phyloP scores from a whole-genome alignment of 2,113 vertebrate genomes.

The Phylloscopus trochilus region DNA sequence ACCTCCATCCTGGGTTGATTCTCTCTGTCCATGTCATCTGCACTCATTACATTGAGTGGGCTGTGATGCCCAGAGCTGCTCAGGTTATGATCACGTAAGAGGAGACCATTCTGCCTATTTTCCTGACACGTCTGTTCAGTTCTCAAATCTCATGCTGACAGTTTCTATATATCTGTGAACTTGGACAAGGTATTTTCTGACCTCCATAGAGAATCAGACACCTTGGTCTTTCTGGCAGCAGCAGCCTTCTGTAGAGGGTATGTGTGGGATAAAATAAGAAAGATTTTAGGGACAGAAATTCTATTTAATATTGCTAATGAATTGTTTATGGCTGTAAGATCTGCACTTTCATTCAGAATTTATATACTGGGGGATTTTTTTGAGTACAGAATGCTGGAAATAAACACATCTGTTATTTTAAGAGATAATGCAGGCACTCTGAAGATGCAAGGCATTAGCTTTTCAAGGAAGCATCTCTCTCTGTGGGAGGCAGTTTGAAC shows the following conservation, averaged over 20 bases:
- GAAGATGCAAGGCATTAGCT: not conserved
- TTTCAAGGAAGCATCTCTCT: not conserved
- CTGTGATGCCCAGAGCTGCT: not conserved
- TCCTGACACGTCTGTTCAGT: not conserved
- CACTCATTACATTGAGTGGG: not conserved
- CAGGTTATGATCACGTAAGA: not conserved
- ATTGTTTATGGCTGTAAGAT: not conserved
- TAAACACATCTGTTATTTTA: not conserved
- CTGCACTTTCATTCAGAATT: not conserved
- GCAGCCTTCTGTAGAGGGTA: not conserved
- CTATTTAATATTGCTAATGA: not conserved
- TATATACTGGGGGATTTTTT: not conserved
- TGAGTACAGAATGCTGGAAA: accelerated
- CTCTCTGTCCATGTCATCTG: not conserved
- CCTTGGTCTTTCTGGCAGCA: not conserved
- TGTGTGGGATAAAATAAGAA: not conserved
- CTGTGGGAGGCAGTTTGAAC: not conserved
- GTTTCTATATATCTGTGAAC: not conserved
- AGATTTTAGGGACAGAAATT: not conserved
- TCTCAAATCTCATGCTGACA: not conserved
- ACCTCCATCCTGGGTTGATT: not conserved
- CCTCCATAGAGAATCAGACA: not conserved
- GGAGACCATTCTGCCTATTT: not conserved
- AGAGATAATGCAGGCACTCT: not conserved
- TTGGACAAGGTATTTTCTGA: not conserved